Conservation (phyloP, 2,888 invertebrate genomes). For the Salticus scenicus region DNA sequence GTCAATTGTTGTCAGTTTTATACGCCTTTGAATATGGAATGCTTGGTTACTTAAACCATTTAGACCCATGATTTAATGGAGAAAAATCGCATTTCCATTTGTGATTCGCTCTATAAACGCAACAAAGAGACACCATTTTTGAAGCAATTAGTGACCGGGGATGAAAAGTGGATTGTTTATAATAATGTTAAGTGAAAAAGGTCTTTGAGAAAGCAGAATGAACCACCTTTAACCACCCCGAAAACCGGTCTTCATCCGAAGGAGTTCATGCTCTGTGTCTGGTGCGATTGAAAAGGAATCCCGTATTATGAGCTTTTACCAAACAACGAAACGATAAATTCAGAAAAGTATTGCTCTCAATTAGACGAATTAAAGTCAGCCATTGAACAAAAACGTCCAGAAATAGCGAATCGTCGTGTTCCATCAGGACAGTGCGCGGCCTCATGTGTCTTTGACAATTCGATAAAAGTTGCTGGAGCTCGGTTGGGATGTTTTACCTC, state of each 20-base stretch:
- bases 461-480: slow-evolving; percentile 25
- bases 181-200: too few species aligned
- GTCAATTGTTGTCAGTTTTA: too few species aligned
- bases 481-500: slow-evolving; percentile 22
- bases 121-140: too few species aligned
- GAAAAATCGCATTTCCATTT: too few species aligned
- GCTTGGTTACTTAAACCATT: too few species aligned
- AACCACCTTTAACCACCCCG: not conserved
- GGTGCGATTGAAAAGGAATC: too few species aligned
- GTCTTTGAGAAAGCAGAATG: not conserved
- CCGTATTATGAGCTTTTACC: slow-evolving; percentile 1
- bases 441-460: slow-evolving; percentile 1
- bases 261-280: too few species aligned
- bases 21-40: too few species aligned
- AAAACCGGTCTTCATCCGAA: slow-evolving; percentile 2
- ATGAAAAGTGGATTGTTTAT: too few species aligned
- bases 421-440: slow-evolving; percentile 13
- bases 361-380: slow-evolving; percentile 24
- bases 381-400: slow-evolving; percentile 10
- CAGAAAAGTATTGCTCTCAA: slow-evolving; percentile 21
- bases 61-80: too few species aligned
- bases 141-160: too few species aligned
- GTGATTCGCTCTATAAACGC: too few species aligned
- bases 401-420: slow-evolving; percentile 26
- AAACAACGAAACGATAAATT: slow-evolving; percentile 29